phyloP scores from a whole-genome alignment of 2,888 invertebrate genomes.

The Lobophora halterata region DNA sequence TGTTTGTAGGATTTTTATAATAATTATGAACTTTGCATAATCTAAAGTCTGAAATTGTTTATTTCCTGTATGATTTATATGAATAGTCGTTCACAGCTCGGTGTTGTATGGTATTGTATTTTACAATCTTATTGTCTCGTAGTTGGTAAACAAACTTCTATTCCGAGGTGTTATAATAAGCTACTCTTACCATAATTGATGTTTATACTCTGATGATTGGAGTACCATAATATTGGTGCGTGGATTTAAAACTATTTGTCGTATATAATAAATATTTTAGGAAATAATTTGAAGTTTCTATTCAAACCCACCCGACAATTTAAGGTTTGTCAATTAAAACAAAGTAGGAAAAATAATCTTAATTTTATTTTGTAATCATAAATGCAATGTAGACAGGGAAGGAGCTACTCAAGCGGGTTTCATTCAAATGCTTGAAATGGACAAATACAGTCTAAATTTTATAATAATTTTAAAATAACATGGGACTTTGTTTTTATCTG shows the following conservation, averaged over 20 bases:
- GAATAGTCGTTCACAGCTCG: constrained; percentile 33
- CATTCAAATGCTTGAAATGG: too few species aligned
- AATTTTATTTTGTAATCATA: too few species aligned
- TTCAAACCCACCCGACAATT: background rate
- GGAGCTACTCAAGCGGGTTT: too few species aligned
- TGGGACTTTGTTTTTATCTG: too few species aligned
- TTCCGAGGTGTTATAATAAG: constrained; percentile 39
- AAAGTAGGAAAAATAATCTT: too few species aligned
- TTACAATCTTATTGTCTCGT: constrained; percentile 39
- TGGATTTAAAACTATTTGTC: constrained; percentile 61
- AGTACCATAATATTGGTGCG: constrained; percentile 53
- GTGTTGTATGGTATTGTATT: constrained; percentile 32
- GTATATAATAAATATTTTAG: constrained; percentile 66
- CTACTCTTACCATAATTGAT: constrained; percentile 23
- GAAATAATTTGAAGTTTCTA: constrained; percentile 40
- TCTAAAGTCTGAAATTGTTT: constrained; percentile 36
- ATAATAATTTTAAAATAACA: too few species aligned
- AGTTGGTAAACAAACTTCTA: constrained; percentile 46
- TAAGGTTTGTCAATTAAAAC: too few species aligned
- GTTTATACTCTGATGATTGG: constrained; percentile 51
- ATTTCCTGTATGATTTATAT: constrained; percentile 34
- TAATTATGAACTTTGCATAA: constrained; percentile 28
- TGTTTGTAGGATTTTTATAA: constrained; percentile 1
- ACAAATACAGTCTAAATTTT: too few species aligned
- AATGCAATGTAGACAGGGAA: too few species aligned